A percentile compares a stretch with the other conserved stretches of the same genome.
phyloP scores from a whole-genome alignment of 2,797 vertebrate species.

The Darevskia nairensis region DNA sequence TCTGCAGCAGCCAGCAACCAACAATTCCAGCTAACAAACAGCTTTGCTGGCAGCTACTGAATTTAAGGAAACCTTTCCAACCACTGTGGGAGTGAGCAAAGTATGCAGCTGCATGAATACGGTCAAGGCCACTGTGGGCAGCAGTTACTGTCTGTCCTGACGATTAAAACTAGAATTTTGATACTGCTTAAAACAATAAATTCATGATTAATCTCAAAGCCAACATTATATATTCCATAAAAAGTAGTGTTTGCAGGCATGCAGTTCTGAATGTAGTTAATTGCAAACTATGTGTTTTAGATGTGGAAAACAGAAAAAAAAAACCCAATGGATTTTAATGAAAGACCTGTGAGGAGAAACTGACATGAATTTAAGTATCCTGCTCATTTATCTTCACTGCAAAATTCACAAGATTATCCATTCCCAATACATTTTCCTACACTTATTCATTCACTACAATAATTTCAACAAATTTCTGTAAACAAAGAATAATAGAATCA shows the following conservation, averaged over 20 bases:
- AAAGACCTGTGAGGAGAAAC: not conserved
- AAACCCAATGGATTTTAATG: not conserved
- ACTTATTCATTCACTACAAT: not conserved
- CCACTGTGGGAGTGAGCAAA: not conserved
- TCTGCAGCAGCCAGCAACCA: not conserved
- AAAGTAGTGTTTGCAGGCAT: not conserved
- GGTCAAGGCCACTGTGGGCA: not conserved
- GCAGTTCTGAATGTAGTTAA: not conserved
- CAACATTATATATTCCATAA: not conserved
- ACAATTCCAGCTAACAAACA: not conserved
- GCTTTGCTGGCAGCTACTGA: not conserved
- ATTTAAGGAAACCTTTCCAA: not conserved
- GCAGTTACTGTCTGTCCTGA: not conserved
- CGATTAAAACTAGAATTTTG: not conserved
- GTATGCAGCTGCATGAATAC: not conserved
- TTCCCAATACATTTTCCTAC: not conserved
- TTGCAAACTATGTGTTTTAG: not conserved
- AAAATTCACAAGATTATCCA: not conserved
- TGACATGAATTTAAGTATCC: not conserved
- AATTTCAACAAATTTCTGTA: not conserved
- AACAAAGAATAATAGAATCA: too few relatives aligned
- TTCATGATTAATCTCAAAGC: not conserved
- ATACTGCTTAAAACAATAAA: not conserved
- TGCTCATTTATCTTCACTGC: too few relatives aligned
- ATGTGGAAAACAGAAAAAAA: not conserved